A percentile compares a stretch with the other conserved stretches of the same genome.
phyloP scores from a whole-genome alignment of 2,888 invertebrate genomes.

The Deilephila elpenor region DNA sequence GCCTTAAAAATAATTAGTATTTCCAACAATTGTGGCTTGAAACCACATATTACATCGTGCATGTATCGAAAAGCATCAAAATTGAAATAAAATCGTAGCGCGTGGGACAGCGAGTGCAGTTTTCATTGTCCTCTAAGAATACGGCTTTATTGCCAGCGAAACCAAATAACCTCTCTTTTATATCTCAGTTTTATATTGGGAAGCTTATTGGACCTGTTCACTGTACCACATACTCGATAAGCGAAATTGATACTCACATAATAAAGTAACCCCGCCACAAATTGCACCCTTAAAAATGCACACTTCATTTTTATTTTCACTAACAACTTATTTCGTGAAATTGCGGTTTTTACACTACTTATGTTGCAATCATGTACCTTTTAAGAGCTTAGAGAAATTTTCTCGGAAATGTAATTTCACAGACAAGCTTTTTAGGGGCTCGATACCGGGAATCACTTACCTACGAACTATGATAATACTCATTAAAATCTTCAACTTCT shows the following conservation, averaged over 20 bases:
- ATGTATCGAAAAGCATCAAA: constrained; percentile 21
- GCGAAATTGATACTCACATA: constrained; percentile 46
- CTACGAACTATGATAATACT: not conserved
- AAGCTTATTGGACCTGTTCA: constrained; percentile 60
- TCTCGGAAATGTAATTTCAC: not conserved
- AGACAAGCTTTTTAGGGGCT: not conserved
- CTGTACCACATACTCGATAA: constrained; percentile 44
- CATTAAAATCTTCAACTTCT: not conserved
- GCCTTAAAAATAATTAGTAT: too few relatives aligned
- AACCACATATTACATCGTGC: not conserved
- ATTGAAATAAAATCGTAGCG: constrained; percentile 34
- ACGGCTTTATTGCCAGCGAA: constrained; percentile 76
- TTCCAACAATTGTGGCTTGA: not conserved
- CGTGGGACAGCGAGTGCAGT: constrained; percentile 41
- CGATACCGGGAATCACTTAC: not conserved
- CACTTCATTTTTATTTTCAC: not conserved
- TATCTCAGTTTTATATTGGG: constrained; percentile 72
- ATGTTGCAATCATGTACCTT: not conserved
- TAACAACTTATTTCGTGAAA: constrained; percentile 22
- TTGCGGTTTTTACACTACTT: not conserved
- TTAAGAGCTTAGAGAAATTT: not conserved
- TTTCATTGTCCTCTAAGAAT: constrained; percentile 74
- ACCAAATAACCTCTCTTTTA: constrained; percentile 77
- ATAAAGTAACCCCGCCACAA: constrained; percentile 31
- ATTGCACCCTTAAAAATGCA: constrained; percentile 22